Evolutionary conservation across 2,888 invertebrate species (phyloP).

Genomic region (Meteorus colon): DNA sequence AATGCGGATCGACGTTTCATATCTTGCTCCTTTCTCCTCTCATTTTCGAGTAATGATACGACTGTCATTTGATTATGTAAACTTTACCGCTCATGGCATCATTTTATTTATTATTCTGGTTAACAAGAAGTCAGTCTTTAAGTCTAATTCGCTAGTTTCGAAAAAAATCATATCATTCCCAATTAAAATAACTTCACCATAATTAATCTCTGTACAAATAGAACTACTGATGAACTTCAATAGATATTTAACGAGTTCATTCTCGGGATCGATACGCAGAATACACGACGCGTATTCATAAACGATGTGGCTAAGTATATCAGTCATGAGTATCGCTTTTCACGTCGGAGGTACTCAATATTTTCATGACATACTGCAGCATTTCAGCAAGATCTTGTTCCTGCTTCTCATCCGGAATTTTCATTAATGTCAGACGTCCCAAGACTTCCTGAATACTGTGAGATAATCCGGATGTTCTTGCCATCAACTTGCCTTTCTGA

Average conservation of each 20-base stretch:
- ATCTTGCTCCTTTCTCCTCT: background rate
- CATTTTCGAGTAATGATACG: background rate
- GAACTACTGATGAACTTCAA: background rate
- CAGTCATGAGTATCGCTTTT: constrained; percentile 50
- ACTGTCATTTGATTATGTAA: background rate
- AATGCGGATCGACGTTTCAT: background rate
- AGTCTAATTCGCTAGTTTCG: background rate
- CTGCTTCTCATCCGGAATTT: constrained; percentile 58
- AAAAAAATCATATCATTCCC: background rate
- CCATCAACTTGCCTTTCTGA: constrained; percentile 79
- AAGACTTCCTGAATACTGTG: constrained; percentile 73
- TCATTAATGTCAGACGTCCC: constrained; percentile 67
- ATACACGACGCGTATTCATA: constrained; percentile 2
- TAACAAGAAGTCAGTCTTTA: background rate
- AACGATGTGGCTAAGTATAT: constrained; percentile 5
- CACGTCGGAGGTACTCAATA: constrained; percentile 57
- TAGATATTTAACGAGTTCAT: background rate
- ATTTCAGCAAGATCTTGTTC: constrained; percentile 65
- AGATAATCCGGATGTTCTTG: constrained; percentile 75
- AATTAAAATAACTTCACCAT: background rate
- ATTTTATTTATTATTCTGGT: background rate
- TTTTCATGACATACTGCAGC: constrained; percentile 64
- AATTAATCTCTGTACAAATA: constrained; percentile 8
- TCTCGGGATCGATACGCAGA: background rate
- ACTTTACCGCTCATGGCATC: background rate